Evolutionary conservation across 2,797 vertebrate genomes (phyloP), one percentile per base, ranked within the genome.

Genomic region (Cyprinodon diabolis): DNA sequence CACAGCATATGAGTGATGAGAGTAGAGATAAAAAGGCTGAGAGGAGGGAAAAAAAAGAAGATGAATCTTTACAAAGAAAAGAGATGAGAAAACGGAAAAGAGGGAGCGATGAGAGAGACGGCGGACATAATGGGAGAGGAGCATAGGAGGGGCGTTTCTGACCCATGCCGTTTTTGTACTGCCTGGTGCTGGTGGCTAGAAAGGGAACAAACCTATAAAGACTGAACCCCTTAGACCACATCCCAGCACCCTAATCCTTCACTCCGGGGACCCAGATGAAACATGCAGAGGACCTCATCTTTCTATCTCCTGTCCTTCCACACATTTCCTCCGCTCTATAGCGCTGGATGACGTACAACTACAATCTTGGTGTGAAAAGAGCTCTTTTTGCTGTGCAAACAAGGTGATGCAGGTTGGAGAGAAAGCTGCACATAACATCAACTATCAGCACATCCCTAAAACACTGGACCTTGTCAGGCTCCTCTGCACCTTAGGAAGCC

Each of bases 201-300:
- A 84, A 80, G 89, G 84, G 90, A 91, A 91, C 88, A 93, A 92
- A 91, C 90, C 89, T 78, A 67, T 85, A 85, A 88, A 92, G 88
- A 89, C 81, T 81, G 87, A 78, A 84, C 84, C 89, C 78, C 76
- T 82, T 45, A 47, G 82, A 87, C 83, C 77, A 79, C 83, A 84
- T 90, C 86, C 80, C 86, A 87, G 84, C 83, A 78, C 85, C 83
- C 83, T 89, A 90, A 91, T 87, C 86, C 87, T 79, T 83, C 68
- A 87, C 91, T 85, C 85, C 66, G 9, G 89, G 87, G 93, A 89
- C 87, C 82, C 84, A 84, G 86, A 90, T 92, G 90, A 91, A 91
- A 90, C 86, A 78, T 54, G 79, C 80, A 87, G 88, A 93, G 86
- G 86, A 90, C 89, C 86, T 90, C 75, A 4, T 86, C 82, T 89